These are phyloP conservation scores for Drosophila phalerata DNA, from an alignment of 2,888 invertebrate species.

Conservation along the genomic window DNA sequence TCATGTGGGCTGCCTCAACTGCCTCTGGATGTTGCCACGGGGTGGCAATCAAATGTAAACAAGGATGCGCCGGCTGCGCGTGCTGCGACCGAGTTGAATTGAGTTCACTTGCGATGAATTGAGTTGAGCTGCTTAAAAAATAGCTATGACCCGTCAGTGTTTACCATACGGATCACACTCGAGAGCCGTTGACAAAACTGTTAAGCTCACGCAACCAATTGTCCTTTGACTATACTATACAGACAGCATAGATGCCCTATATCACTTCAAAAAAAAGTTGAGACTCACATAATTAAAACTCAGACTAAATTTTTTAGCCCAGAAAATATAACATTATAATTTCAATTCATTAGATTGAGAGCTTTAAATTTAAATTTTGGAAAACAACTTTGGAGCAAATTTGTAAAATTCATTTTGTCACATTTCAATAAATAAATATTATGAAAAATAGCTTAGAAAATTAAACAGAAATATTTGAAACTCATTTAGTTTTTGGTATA, in stretches of 20 bases:
- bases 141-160: conserved; percentile 55
- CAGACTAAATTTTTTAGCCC: neutral
- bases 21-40: conserved; percentile 26
- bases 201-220: conserved; percentile 57
- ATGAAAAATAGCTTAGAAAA: no score
- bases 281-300: neutral
- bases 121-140: conserved; percentile 77
- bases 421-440: no score
- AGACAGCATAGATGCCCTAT: conserved; percentile 27
- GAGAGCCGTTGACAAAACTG: conserved; percentile 71
- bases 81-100: conserved; percentile 40
- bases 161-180: conserved; percentile 79
- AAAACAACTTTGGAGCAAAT: no score
- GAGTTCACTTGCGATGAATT: neutral
- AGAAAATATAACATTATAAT: neutral
- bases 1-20: conserved; percentile 60
- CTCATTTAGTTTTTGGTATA: no score
- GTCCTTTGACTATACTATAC: conserved; percentile 8
- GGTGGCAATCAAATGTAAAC: conserved; percentile 63
- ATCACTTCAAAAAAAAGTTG: neutral
- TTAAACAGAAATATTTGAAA: neutral
- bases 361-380: no score
- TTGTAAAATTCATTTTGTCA: no score
- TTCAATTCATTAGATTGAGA: no score
- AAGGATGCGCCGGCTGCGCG: conserved; percentile 56